Conservation (phyloP, 2,797 vertebrate genomes). For the Pampus argenteus region DNA sequence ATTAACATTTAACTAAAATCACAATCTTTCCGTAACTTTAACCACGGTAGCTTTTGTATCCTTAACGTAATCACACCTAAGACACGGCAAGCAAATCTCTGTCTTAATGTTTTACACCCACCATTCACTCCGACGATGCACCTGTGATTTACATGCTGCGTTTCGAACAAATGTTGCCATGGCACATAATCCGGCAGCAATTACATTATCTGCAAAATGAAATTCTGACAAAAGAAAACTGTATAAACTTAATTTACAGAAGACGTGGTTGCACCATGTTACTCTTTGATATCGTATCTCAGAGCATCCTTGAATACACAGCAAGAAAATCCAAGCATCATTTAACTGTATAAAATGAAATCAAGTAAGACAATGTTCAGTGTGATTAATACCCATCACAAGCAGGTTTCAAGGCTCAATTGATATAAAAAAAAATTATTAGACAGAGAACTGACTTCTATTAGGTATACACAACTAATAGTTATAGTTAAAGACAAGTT, state of each 20-base stretch:
- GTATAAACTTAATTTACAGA: slow-evolving; percentile 15
- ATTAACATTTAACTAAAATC: background rate
- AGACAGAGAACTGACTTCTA: too few species aligned
- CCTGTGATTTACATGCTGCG: background rate
- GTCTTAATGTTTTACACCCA: background rate
- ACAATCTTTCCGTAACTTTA: too few species aligned
- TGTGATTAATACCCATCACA: too few species aligned
- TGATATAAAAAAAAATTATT: too few species aligned
- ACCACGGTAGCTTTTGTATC: too few species aligned
- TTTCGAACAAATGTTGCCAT: slow-evolving; percentile 6
- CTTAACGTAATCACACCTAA: background rate
- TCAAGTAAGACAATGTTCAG: too few species aligned
- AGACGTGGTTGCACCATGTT: slow-evolving; percentile 5
- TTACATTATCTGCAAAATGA: background rate
- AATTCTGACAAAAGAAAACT: slow-evolving; percentile 25
- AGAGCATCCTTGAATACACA: slow-evolving; percentile 18
- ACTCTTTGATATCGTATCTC: slow-evolving; percentile 12
- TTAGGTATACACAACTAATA: too few species aligned
- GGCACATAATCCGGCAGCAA: background rate
- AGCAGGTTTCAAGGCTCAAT: too few species aligned
- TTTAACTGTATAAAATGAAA: too few species aligned
- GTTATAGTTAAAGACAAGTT: too few species aligned
- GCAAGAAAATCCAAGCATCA: too few species aligned
- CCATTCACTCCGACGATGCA: background rate
- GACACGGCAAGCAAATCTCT: background rate